Conservation (phyloP, 2,113 vertebrate species). For the Lathamus discolor region DNA sequence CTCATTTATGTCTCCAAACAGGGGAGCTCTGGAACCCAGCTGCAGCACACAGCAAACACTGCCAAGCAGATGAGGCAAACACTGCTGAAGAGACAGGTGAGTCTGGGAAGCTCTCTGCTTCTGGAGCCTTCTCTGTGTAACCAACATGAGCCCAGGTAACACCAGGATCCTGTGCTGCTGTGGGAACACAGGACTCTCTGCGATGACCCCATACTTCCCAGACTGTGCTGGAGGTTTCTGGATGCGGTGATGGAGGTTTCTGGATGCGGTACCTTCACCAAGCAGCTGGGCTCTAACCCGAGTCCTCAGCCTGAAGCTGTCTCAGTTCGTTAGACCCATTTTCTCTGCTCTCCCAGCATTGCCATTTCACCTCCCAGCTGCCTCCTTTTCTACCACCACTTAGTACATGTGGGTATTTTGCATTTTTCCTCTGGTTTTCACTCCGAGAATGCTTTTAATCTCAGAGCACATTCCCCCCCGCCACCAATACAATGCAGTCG, state of each 20-base stretch:
- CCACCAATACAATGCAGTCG: conserved; percentile 24
- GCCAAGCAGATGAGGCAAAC: background rate
- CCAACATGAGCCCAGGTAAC: background rate
- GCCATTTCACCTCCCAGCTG: background rate
- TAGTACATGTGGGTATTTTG: background rate
- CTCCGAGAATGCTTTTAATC: conserved; percentile 49
- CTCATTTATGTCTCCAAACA: background rate
- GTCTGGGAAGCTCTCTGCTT: background rate
- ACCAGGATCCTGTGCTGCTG: background rate
- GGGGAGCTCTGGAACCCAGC: background rate
- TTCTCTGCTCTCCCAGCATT: background rate
- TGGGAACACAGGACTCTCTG: background rate
- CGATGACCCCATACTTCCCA: fast-evolving
- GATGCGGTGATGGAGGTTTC: background rate
- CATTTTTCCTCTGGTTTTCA: conserved; percentile 44
- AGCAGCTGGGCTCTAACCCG: background rate
- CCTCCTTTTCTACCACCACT: background rate
- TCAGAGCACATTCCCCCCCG: background rate
- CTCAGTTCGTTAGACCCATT: background rate
- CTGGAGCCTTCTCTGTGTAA: background rate
- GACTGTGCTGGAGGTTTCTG: background rate
- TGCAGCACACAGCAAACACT: background rate
- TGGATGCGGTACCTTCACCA: background rate
- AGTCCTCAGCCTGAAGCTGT: background rate
- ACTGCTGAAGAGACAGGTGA: fast-evolving